Conservation (phyloP, 2,113 vertebrate species). For the Nothobranchius furzeri region DNA sequence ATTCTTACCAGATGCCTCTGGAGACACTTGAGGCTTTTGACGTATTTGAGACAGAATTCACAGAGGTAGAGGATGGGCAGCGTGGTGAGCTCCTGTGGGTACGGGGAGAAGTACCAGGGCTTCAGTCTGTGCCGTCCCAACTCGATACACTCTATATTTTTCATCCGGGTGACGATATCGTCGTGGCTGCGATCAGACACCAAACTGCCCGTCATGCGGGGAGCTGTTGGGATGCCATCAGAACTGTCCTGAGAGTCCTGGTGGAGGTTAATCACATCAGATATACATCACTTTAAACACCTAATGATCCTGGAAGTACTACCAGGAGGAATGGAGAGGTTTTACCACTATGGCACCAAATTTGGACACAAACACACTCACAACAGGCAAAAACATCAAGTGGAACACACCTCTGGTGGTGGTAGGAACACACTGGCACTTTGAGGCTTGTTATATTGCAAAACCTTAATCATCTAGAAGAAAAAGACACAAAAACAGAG, state of each 20-base stretch:
- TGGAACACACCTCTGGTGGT: conserved; percentile 81
- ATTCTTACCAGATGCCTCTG: conserved; percentile 91
- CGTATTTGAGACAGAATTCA: conserved; percentile 96
- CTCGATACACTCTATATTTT: conserved; percentile 95
- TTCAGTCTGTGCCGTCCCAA: conserved; percentile 91
- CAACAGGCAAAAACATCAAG: conserved; percentile 69
- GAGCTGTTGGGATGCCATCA: conserved; percentile 88
- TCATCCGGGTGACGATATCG: conserved; percentile 95
- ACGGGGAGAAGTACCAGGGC: conserved; percentile 96
- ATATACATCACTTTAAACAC: too few relatives aligned
- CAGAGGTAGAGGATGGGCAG: conserved; percentile 94
- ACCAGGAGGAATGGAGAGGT: conserved; percentile 19
- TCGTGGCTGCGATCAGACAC: conserved; percentile 96
- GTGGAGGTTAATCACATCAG: too few relatives aligned
- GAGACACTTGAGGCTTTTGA: conserved; percentile 94
- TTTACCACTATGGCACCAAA: conserved; percentile 33
- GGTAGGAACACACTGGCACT: conserved; percentile 80
- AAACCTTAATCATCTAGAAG: conserved; percentile 84
- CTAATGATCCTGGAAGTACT: not conserved
- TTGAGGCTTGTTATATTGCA: conserved; percentile 83
- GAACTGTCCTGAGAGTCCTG: conserved; percentile 96
- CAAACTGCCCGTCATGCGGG: conserved; percentile 92
- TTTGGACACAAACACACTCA: conserved; percentile 57
- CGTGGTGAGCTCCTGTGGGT: conserved; percentile 91
- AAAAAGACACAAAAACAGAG: conserved; percentile 69